phyloP scores from a whole-genome alignment of 2,888 invertebrate genomes.

The Dasysyrphus albostriatus region DNA sequence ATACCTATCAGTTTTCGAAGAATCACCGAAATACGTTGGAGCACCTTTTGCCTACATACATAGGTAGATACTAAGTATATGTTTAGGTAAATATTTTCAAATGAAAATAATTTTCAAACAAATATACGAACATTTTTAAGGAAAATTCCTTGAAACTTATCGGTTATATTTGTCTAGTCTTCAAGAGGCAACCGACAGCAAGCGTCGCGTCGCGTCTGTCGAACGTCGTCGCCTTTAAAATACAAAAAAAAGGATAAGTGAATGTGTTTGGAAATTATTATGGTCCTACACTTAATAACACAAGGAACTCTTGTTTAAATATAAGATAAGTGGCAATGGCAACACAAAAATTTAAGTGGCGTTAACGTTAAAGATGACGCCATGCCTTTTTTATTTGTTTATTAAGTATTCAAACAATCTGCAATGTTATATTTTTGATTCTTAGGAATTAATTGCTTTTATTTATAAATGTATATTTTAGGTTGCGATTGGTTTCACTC shows the following conservation, averaged over 20 bases:
- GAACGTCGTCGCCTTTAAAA: constrained; percentile 1
- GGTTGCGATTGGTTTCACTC: too few species aligned
- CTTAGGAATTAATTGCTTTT: constrained; percentile 15
- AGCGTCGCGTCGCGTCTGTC: not conserved
- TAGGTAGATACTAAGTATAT: too few species aligned
- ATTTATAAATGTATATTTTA: too few species aligned
- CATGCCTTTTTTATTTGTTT: not conserved
- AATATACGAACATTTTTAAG: constrained; percentile 30
- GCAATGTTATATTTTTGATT: not conserved
- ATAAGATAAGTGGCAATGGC: constrained; percentile 43
- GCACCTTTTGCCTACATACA: not conserved
- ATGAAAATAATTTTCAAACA: not conserved
- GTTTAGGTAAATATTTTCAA: not conserved
- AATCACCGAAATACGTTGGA: not conserved
- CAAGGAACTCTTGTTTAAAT: constrained; percentile 28
- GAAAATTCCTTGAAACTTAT: constrained; percentile 30
- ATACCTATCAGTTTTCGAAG: too few species aligned
- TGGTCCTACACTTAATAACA: constrained; percentile 13
- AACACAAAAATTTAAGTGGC: constrained; percentile 25
- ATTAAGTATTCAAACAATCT: not conserved
- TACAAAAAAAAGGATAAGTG: constrained; percentile 20
- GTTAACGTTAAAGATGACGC: constrained; percentile 31
- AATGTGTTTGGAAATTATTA: constrained; percentile 1
- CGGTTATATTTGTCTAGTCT: constrained; percentile 31
- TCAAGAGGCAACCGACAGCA: constrained; percentile 29